A percentile compares a stretch with the other conserved stretches of the same genome.
phyloP scores from a whole-genome alignment of 92 coral and sea anemone genomes.

The Epizoanthus rinbou region DNA sequence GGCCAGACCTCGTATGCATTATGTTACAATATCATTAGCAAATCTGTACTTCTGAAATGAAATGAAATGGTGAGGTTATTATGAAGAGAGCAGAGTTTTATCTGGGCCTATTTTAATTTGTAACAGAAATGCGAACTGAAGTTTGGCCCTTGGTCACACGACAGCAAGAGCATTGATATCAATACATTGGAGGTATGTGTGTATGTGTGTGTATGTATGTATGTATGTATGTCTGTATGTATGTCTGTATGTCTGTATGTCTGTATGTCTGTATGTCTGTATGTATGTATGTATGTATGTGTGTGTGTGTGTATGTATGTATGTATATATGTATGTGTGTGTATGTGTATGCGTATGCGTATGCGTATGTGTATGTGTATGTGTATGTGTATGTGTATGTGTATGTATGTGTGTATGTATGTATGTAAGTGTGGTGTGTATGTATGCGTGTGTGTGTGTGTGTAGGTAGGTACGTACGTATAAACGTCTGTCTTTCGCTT shows the following conservation, averaged over 20 bases:
- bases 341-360: not conserved
- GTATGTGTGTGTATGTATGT: not conserved
- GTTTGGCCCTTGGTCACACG: slow-evolving; percentile 43
- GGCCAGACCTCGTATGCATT: too few relatives aligned
- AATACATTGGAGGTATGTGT: slow-evolving; percentile 21
- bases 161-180: slow-evolving; percentile 30
- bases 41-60: too few relatives aligned
- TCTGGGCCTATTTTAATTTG: not conserved
- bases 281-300: too few relatives aligned
- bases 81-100: not conserved
- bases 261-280: too few relatives aligned
- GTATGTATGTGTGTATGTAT: too few relatives aligned
- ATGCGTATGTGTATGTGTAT: not conserved
- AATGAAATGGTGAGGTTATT: not conserved
- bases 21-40: too few relatives aligned
- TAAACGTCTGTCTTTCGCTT: not conserved
- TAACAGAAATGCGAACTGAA: slow-evolving; percentile 32
- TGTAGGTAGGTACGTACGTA: not conserved
- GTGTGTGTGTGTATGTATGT: too few relatives aligned
- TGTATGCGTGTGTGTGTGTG: not conserved
- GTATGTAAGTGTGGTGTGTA: too few relatives aligned
- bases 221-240: not conserved
- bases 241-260: not conserved
- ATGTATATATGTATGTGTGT: too few relatives aligned
- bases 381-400: not conserved